A percentile compares a stretch with the other conserved stretches of the same genome.
phyloP scores from a whole-genome alignment of 2,113 vertebrate genomes.

The Callipepla squamata region DNA sequence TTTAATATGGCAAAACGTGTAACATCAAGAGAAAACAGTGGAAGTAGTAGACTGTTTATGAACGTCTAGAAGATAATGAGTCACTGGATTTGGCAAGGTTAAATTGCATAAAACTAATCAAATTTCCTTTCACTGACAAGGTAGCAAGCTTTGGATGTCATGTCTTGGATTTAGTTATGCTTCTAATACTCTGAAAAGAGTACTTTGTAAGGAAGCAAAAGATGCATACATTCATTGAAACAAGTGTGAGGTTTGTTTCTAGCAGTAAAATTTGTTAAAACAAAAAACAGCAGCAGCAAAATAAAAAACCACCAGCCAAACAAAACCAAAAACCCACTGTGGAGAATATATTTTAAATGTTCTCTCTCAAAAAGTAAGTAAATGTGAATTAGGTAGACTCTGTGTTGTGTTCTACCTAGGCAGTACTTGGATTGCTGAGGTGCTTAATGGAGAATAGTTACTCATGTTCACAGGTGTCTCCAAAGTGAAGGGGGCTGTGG shows the following conservation, averaged over 20 bases:
- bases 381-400: neutral
- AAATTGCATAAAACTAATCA: neutral
- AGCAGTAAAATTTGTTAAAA: neutral
- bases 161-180: neutral
- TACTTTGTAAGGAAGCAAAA: neutral
- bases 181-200: neutral
- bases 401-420: neutral
- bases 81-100: slow-evolving; percentile 6
- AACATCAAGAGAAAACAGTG: neutral
- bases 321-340: neutral
- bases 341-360: neutral
- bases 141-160: neutral
- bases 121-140: neutral
- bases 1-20: slow-evolving; percentile 5
- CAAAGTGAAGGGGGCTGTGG: neutral
- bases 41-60: neutral
- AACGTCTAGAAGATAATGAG: neutral
- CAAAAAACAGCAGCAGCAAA: neutral
- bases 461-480: neutral
- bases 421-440: neutral
- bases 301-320: too few relatives aligned
- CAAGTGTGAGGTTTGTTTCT: neutral
- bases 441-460: neutral
- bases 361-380: neutral
- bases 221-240: neutral